A percentile compares a stretch with the other conserved stretches of the same genome.
Evolutionary conservation across 2,113 vertebrate genomes (phyloP).

Genomic region (Solea senegalensis): DNA sequence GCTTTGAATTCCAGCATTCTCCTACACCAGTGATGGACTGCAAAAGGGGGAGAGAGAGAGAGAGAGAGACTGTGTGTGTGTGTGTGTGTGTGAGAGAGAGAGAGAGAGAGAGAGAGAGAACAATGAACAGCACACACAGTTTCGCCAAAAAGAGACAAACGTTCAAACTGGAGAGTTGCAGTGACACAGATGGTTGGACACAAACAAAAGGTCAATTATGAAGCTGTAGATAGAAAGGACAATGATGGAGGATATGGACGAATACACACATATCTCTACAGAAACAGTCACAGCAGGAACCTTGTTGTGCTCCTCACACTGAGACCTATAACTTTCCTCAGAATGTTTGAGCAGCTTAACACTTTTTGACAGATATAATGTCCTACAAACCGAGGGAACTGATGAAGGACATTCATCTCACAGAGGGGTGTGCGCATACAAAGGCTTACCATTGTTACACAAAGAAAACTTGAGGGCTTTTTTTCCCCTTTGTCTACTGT

Average conservation of each 20-base stretch:
- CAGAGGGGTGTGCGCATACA: too few species aligned
- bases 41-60: constrained; percentile 10
- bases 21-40: constrained; percentile 53
- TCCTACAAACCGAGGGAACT: too few species aligned
- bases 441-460: too few species aligned
- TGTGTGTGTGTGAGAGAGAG: constrained; percentile 17
- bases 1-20: constrained; percentile 78
- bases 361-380: too few species aligned
- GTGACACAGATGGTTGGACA: constrained; percentile 60
- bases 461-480: too few species aligned
- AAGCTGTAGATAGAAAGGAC: constrained; percentile 53
- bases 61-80: constrained; percentile 24
- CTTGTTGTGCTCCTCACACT: neutral
- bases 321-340: neutral
- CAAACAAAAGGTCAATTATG: constrained; percentile 69
- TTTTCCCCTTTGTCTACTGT: neutral
- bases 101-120: constrained; percentile 48
- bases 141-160: constrained; percentile 54
- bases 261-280: constrained; percentile 41
- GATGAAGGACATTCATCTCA: too few species aligned
- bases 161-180: constrained; percentile 43
- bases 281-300: constrained; percentile 38
- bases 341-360: too few species aligned
- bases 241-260: constrained; percentile 32
- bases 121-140: constrained; percentile 61